Evolutionary conservation across 1,140 invertebrate genomes (phyloP).

Genomic region (Bombyx mandarina): DNA sequence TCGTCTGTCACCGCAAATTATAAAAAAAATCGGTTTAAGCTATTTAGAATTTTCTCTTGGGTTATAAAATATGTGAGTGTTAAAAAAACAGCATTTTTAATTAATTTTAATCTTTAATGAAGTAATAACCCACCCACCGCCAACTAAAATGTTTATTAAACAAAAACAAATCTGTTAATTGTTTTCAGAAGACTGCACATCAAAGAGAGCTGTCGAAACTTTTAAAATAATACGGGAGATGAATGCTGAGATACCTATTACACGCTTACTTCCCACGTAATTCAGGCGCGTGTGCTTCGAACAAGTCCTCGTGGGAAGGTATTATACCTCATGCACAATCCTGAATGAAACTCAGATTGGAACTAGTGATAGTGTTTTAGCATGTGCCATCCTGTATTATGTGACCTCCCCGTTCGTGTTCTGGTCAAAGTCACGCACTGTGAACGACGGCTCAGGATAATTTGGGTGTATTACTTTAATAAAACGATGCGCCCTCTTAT

Average conservation of each 20-base stretch:
- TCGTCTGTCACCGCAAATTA: too few species aligned
- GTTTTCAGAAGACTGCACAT: conserved; percentile 3
- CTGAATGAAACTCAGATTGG: conserved; percentile 52
- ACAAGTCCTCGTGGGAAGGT: conserved; percentile 61
- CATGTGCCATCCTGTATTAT: conserved; percentile 27
- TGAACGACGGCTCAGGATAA: conserved; percentile 22
- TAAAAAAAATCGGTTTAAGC: too few species aligned
- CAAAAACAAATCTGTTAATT: neutral
- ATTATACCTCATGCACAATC: conserved; percentile 53
- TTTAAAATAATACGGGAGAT: conserved; percentile 5
- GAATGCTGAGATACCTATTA: conserved; percentile 8
- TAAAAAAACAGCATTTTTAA: too few species aligned
- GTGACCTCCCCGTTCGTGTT: conserved; percentile 18
- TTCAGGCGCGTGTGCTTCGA: conserved; percentile 35
- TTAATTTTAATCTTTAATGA: too few species aligned
- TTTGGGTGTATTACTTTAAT: conserved; percentile 54
- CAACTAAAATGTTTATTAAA: too few species aligned
- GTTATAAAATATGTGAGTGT: too few species aligned
- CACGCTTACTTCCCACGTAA: conserved; percentile 31
- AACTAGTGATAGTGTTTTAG: conserved; percentile 43
- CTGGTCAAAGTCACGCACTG: conserved; percentile 2
- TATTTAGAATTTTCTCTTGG: too few species aligned
- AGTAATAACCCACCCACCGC: too few species aligned
- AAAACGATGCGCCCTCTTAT: conserved; percentile 58
- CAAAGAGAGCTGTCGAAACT: conserved; percentile 2